Conservation (phyloP, 2,113 vertebrate species). For the Corydoras maculifer region DNA sequence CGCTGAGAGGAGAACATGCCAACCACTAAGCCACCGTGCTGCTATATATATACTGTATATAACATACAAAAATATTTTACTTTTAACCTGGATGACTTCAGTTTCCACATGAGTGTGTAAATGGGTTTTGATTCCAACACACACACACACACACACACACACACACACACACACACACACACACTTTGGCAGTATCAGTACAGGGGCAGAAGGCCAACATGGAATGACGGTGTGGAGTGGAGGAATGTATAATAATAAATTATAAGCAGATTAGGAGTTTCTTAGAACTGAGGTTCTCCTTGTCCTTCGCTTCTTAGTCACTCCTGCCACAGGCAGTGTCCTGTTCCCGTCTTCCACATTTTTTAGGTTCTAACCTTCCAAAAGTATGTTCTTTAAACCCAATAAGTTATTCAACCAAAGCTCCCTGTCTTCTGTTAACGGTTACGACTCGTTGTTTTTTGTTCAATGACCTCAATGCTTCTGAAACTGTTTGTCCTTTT, state of each 20-base stretch:
- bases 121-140: too few species aligned
- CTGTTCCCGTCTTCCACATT: neutral
- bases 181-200: neutral
- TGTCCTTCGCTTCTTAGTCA: neutral
- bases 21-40: too few species aligned
- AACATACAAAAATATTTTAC: neutral
- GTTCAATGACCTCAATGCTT: too few species aligned
- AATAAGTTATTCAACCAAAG: too few species aligned
- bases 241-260: constrained; percentile 14
- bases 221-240: neutral
- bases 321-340: neutral
- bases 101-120: too few species aligned
- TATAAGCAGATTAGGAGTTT: neutral
- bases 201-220: constrained; percentile 4
- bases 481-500: too few species aligned
- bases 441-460: too few species aligned
- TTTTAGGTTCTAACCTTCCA: neutral
- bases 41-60: too few species aligned
- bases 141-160: neutral
- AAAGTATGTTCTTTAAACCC: too few species aligned
- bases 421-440: too few species aligned
- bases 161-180: neutral
- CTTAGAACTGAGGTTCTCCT: neutral
- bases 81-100: too few species aligned
- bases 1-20: too few species aligned